Evolutionary conservation across 2,888 invertebrate species (phyloP).

Genomic region (Globia sparganii): DNA sequence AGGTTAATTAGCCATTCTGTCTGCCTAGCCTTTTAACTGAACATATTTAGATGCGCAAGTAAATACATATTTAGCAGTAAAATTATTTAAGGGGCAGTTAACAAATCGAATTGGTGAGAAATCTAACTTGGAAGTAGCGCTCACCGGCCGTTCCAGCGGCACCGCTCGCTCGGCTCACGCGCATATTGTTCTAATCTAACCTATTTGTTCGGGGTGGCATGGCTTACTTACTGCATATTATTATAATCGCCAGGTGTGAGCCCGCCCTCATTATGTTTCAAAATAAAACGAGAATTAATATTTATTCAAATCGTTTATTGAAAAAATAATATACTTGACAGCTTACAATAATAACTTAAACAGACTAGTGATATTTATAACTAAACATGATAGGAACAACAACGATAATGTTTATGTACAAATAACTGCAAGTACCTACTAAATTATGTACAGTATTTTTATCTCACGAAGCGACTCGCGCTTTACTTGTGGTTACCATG

Average conservation of each 20-base stretch:
- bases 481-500: neutral
- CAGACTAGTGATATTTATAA: neutral
- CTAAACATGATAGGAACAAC: conserved; percentile 45
- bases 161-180: too few species aligned
- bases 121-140: too few species aligned
- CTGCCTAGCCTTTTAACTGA: too few species aligned
- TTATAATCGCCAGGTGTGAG: neutral
- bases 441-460: neutral
- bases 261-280: neutral
- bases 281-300: neutral
- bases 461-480: neutral
- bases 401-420: conserved; percentile 25
- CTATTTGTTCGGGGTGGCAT: too few species aligned
- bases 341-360: conserved; percentile 31
- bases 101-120: too few species aligned
- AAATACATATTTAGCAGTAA: too few species aligned
- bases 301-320: conserved; percentile 21
- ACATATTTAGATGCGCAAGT: too few species aligned
- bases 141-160: too few species aligned
- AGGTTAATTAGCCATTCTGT: too few species aligned
- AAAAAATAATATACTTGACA: conserved; percentile 15
- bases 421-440: neutral
- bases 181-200: too few species aligned
- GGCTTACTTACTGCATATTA: too few species aligned
- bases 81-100: too few species aligned